Evolutionary conservation across 2,113 vertebrate species (phyloP).

Genomic region (Entelurus aequoreus): DNA sequence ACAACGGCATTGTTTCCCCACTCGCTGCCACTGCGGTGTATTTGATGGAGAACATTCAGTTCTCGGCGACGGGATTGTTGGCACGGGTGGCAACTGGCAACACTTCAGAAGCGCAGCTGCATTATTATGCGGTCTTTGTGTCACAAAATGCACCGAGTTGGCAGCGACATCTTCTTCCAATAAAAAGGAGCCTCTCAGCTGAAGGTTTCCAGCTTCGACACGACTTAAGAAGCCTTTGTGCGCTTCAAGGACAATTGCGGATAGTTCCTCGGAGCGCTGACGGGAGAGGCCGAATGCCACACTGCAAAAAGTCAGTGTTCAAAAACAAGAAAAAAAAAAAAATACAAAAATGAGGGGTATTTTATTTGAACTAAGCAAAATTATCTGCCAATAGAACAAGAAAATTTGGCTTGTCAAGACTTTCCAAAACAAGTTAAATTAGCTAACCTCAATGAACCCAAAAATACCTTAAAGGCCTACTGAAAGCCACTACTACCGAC

Average conservation of each 20-base stretch:
- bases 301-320: no score
- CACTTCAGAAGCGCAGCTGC: conserved; percentile 1
- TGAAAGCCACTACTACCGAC: no score
- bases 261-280: background rate
- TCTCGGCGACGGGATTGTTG: background rate
- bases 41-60: background rate
- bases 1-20: background rate
- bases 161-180: background rate
- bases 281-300: background rate
- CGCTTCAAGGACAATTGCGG: background rate
- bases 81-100: conserved; percentile 3
- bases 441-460: no score
- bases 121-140: background rate
- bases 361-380: no score
- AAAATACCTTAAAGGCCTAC: no score
- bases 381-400: no score
- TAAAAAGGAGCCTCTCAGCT: background rate
- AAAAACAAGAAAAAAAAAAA: no score
- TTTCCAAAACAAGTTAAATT: no score
- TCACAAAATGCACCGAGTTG: background rate
- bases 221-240: background rate
- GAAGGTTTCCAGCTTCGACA: background rate
- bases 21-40: background rate
- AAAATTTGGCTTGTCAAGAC: no score
- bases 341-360: no score